phyloP scores from a whole-genome alignment of 2,113 vertebrate genomes.

The Myotis davidii region DNA sequence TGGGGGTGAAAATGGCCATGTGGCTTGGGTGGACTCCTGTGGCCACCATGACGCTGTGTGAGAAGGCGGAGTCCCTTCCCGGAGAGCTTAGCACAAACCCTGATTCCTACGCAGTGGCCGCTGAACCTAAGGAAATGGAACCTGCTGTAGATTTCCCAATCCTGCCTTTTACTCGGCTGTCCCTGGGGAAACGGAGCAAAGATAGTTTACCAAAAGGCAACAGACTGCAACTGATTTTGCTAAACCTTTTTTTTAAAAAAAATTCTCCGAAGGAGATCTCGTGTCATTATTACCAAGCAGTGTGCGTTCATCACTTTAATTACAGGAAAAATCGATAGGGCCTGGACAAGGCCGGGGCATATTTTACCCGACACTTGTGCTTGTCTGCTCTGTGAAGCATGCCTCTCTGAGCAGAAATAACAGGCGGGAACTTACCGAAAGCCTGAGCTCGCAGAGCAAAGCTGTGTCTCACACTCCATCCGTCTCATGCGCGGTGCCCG shows the following conservation, averaged over 20 bases:
- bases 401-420: constrained; percentile 53
- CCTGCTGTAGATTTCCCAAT: constrained; percentile 23
- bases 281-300: constrained; percentile 69
- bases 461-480: constrained; percentile 67
- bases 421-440: constrained; percentile 67
- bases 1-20: neutral
- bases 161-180: constrained; percentile 55
- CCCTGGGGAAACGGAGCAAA: constrained; percentile 69
- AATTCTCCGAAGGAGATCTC: constrained; percentile 60
- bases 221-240: constrained; percentile 67
- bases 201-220: constrained; percentile 66
- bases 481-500: constrained; percentile 64
- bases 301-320: constrained; percentile 75
- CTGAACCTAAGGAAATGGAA: neutral
- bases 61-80: neutral
- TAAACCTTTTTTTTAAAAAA: constrained; percentile 68
- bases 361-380: constrained; percentile 63
- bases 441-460: constrained; percentile 53
- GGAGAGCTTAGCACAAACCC: neutral
- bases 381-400: constrained; percentile 62
- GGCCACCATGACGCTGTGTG: neutral
- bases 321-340: constrained; percentile 67
- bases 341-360: constrained; percentile 58
- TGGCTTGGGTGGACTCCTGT: neutral
- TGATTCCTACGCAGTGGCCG: neutral